phyloP scores from a whole-genome alignment of 2,113 vertebrate species.

The Leucosticte australis region DNA sequence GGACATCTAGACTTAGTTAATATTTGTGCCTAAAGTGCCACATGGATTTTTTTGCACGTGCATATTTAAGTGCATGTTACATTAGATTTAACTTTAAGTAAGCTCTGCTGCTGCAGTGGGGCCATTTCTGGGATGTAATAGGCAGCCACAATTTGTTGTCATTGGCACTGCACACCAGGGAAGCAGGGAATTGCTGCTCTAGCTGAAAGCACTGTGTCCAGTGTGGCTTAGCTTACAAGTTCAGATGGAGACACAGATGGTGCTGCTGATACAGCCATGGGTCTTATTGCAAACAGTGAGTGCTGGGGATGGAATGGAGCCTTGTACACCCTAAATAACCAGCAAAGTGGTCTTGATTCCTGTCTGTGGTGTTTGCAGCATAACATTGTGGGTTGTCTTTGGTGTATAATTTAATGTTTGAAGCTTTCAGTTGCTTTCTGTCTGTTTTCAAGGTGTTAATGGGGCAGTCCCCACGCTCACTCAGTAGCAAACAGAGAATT shows the following conservation, averaged over 20 bases:
- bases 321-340: not conserved
- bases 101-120: not conserved
- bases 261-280: not conserved
- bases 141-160: not conserved
- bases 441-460: not conserved
- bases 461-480: not conserved
- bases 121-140: not conserved
- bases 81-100: slow-evolving; percentile 3
- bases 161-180: not conserved
- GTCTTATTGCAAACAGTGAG: not conserved
- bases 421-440: not conserved
- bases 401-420: not conserved
- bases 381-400: not conserved
- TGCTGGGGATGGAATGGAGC: not conserved
- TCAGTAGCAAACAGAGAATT: not conserved
- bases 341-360: not conserved
- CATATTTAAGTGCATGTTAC: not conserved
- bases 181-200: not conserved
- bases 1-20: not conserved
- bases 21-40: not conserved
- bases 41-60: not conserved
- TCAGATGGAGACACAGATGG: slow-evolving; percentile 13
- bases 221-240: not conserved
- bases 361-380: not conserved
- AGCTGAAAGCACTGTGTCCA: not conserved